Evolutionary conservation across 2,888 invertebrate species (phyloP), one percentile per base, ranked within the genome.

Genomic region (Gerosis bhagava): DNA sequence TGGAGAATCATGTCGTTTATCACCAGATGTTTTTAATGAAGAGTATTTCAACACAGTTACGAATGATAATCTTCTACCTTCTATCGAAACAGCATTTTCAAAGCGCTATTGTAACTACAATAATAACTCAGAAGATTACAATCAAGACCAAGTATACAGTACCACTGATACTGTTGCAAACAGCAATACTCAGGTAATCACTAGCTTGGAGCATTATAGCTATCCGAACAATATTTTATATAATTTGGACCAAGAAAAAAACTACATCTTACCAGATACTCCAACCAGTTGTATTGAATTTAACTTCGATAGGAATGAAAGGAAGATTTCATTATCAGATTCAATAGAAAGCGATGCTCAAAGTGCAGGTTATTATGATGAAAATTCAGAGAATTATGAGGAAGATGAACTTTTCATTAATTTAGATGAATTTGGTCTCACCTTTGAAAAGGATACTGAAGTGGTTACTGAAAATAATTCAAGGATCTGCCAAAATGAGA

Each of bases 351-450:
- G 88, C 16, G 87, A 87, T 44, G 74, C 83, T 0, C 82, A 86
- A 40, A 86, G 84, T 53, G 74, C 77, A 0, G 72, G 72, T 40
- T 86, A 83, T 54, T 84, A 83, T 19, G 87, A 87, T 49, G 88
- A 83, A 35, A 83, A 82, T 50, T 84, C 88, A 0, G 82, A 86
- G 59, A 77, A 74, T 11, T 83, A 78, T 32, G 87, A 87, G 36
- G 88, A 87, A 58, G 86, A 87, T 35, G 86, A 87, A n/a, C 61
- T 88, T 2, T 88, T 88, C 55, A 63, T 88, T 12, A 86, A 86
- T 67, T 64, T 88, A 19, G 87, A 89, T 49, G 88, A 88, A 48
- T 83, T 83, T 48, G 89, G 88, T 2, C 60, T 88, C 5, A 71
- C 64, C 32, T 72, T 84, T 46, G 83, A 83, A 53, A 75, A 64